Evolutionary conservation across 2,113 vertebrate species (phyloP).

Genomic region (Leptobrachium ailaonicum): DNA sequence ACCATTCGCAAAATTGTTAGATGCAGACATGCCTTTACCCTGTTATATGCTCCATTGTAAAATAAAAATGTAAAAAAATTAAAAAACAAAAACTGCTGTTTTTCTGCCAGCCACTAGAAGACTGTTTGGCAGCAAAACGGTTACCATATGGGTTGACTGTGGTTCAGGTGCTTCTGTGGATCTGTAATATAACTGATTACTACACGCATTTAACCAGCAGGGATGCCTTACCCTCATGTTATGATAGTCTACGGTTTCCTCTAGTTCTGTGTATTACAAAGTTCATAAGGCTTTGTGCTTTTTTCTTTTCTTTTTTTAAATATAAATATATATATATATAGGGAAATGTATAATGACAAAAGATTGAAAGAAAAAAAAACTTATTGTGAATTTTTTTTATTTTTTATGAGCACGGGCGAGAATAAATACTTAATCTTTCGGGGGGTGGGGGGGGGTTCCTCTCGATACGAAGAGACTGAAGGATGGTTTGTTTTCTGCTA

Average conservation of each 20-base stretch:
- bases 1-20: background rate
- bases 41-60: background rate
- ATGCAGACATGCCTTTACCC: background rate
- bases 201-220: conserved; percentile 91
- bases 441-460: conserved; percentile 26
- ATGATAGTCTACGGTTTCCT: conserved; percentile 67
- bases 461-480: conserved; percentile 60
- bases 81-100: background rate
- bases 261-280: conserved; percentile 66
- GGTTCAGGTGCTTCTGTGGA: conserved; percentile 83
- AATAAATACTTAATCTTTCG: conserved; percentile 53
- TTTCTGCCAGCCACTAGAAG: background rate
- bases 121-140: background rate
- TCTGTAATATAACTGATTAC: conserved; percentile 80
- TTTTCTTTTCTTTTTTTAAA: conserved; percentile 49
- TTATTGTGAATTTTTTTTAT: conserved; percentile 55
- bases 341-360: conserved; percentile 68
- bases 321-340: conserved; percentile 52
- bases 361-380: conserved; percentile 52
- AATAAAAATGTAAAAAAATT: background rate
- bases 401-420: conserved; percentile 60
- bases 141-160: conserved; percentile 60
- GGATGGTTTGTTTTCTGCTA: conserved; percentile 83
- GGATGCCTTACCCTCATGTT: conserved; percentile 92
- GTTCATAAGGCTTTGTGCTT: conserved; percentile 75